Evolutionary conservation across 2,113 vertebrate genomes (phyloP), one percentile per base, ranked within the genome.

Genomic region (Tonatia bakeri): DNA sequence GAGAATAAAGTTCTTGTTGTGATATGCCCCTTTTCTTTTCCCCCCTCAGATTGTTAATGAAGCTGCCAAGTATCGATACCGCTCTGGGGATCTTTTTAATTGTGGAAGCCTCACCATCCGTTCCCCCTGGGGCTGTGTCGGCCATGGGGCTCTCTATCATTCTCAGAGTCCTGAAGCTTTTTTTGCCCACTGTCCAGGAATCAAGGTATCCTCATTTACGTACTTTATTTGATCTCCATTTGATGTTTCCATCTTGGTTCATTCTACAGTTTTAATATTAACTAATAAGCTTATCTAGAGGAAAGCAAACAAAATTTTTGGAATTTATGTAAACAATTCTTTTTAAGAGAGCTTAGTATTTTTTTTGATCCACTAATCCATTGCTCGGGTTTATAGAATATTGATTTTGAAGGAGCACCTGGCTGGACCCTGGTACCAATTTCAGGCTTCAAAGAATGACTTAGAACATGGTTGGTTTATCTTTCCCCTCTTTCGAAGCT

Each of bases 91-190:
- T 98, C 96, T 99, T 95, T 99, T 99, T 73, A 99, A 99, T 90
- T 99, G 99, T 82, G 99, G 99, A 47, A 99, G 98, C 95, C 99
- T 99, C 94, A 99, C 99, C 64, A 99, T 99, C 90, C 98, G 99
- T 65, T 98, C 99, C 47, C 99, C 99, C 0, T 99, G 99, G 99
- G 99, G 99, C 33, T 99, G 99, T 82, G 99, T 99, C 7, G 99
- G 99, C 31, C 99, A 99, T 2, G 99, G 99, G 83, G 99, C 99
- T 3, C 98, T 99, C 1, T 99, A 99, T 97, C 99, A 99, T 98
- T 99, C 99, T 77, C 99, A 99, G 97, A 99, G 99, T 97, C 99
- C 99, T 0, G 99, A 99, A 97, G 99, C 99, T 33, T 99, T 99
- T 98, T 99, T 99, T 94, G 99, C 99, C 70, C 99, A 99, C 90